These are phyloP conservation scores for Athalia circularis DNA, from an alignment of 2,888 invertebrate species.

Conservation along the genomic window DNA sequence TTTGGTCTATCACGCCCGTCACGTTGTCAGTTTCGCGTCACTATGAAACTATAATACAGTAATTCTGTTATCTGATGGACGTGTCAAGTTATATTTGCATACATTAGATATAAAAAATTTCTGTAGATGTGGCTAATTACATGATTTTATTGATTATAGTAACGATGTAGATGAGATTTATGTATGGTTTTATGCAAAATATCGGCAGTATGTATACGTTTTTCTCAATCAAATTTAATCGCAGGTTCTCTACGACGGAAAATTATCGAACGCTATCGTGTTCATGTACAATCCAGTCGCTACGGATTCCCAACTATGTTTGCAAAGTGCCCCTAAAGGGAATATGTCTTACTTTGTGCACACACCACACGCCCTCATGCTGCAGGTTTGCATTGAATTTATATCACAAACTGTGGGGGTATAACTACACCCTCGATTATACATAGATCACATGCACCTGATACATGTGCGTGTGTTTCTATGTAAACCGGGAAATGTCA, in stretches of 20 bases:
- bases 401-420: too few relatives aligned
- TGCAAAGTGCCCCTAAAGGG: slow-evolving; percentile 98
- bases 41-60: too few relatives aligned
- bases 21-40: background rate
- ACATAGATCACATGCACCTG: background rate
- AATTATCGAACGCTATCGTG: slow-evolving; percentile 96
- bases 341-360: slow-evolving; percentile 99
- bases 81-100: background rate
- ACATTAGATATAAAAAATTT: background rate
- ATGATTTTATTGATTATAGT: too few relatives aligned
- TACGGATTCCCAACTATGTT: slow-evolving; percentile 98
- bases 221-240: slow-evolving; percentile 49
- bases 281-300: slow-evolving; percentile 99
- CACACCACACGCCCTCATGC: slow-evolving; percentile 99
- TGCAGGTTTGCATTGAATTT: slow-evolving; percentile 83
- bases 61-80: slow-evolving; percentile 8
- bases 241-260: slow-evolving; percentile 99
- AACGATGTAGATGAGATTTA: too few relatives aligned
- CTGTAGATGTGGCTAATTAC: too few relatives aligned
- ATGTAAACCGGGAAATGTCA: background rate
- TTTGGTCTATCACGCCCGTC: background rate
- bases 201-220: background rate
- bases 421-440: too few relatives aligned
- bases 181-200: background rate
- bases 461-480: background rate